A percentile compares a stretch with the other conserved stretches of the same genome.
These are phyloP conservation scores for Serilophus lunatus DNA, from an alignment of 2,113 vertebrate species.

Conservation along the genomic window DNA sequence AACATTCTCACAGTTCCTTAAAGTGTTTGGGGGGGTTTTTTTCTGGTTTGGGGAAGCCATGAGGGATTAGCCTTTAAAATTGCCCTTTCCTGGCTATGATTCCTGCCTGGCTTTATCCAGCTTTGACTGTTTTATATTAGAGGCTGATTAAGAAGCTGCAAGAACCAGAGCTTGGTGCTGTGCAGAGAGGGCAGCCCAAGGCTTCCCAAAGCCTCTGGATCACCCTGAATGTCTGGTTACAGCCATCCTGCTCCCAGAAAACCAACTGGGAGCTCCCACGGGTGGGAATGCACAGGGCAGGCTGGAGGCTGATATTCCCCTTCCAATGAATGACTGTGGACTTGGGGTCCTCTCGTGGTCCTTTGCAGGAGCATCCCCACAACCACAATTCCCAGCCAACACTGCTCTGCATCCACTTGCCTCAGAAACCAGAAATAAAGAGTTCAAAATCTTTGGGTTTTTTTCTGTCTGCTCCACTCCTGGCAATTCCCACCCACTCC, in stretches of 20 bases:
- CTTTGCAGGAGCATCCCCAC: no score
- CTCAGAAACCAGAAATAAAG: not conserved
- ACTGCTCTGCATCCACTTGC: no score
- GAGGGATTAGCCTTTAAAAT: not conserved
- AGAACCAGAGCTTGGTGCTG: not conserved
- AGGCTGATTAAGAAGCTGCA: not conserved
- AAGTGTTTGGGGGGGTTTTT: not conserved
- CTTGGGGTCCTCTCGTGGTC: accelerated
- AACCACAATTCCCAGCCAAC: not conserved
- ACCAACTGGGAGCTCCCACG: accelerated
- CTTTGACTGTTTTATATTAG: not conserved
- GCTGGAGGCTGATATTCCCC: accelerated
- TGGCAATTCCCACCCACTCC: not conserved
- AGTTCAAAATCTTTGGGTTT: not conserved
- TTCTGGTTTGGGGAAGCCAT: not conserved
- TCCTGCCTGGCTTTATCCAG: not conserved
- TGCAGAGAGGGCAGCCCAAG: accelerated
- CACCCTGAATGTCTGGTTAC: not conserved
- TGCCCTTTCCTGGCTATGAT: not conserved
- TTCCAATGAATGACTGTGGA: not conserved
- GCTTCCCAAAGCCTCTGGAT: accelerated
- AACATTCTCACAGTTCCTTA: not conserved
- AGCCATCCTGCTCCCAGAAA: not conserved
- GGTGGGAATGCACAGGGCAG: not conserved
- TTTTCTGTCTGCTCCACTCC: not conserved